Base-by-base conservation (phyloP, 2,113 vertebrate species). In the Promerops cafer region DNA sequence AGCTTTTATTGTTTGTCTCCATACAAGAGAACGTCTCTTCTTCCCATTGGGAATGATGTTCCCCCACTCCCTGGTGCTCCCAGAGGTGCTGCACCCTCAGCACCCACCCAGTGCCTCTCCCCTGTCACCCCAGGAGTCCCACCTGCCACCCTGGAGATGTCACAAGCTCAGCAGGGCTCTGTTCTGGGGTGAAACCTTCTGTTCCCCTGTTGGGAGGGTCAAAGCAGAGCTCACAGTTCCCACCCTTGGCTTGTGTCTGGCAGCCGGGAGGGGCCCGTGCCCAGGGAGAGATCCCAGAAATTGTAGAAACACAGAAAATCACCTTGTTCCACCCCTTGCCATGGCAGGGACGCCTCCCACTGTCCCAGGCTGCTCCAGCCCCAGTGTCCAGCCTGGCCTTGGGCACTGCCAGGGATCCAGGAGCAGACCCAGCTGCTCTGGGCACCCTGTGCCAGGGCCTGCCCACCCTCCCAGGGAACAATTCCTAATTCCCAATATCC, bases 171-270 rank as follows among this genome's bases (percentile, higher is more conserved):
- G 15, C 19, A 40, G n/a, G 65, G 35, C 39, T 71, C 39, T 65
- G 15, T 3, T 69, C 35, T 68, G 27, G 18, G 16, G 16, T 11
- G 23, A 60, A 61, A 1, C 17, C 22, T 26, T 45, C 26, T 2
- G 12, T 49, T 84, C 23, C 5, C 15, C 42, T 21, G 20, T 17
- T 33, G 40, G 24, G 14, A 85, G 3, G 60, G 37, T 11, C 39
- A 35, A 49, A 78, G 37, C 23, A 69, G 30, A 95, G 31, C n/a
- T 14, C 9, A 14, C 2, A 7, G 2, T 35, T 37, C 18, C 52
- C 76, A 35, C 11, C 6, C 13, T 17, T 2, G 2, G 14, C 7
- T 28, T 0, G 1, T 21, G 12, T 12, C 30, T 2, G 4, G 31
- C 24, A 42, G 7, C 39, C 3, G 2, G 49, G 45, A 56, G 16